Evolutionary conservation across 2,797 vertebrate species (phyloP).

Genomic region (Pseudochirops cupreus): DNA sequence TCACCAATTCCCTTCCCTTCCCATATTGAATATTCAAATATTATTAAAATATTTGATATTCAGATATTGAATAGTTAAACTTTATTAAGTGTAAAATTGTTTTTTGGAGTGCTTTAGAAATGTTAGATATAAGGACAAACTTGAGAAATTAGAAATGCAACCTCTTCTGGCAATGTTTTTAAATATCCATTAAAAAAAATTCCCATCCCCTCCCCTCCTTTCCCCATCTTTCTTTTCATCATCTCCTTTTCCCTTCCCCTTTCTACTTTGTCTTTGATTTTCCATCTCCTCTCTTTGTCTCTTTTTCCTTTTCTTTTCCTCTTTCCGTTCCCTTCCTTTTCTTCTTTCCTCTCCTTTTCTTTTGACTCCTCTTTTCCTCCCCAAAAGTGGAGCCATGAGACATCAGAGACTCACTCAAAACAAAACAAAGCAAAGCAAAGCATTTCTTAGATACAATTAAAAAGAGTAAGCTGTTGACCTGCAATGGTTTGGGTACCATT

Average conservation of each 20-base stretch:
- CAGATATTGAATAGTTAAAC: constrained; percentile 85
- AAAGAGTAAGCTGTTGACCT: background rate
- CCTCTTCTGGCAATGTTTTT: constrained; percentile 30
- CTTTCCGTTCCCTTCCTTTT: background rate
- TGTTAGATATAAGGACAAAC: constrained; percentile 74
- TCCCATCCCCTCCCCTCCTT: background rate
- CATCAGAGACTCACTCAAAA: background rate
- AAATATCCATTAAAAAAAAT: background rate
- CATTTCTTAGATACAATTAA: background rate
- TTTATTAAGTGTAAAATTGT: constrained; percentile 87
- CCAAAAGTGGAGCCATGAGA: background rate
- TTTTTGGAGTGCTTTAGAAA: constrained; percentile 78
- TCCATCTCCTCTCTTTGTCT: background rate
- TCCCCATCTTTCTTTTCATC: background rate
- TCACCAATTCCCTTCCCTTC: background rate
- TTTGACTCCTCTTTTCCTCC: background rate
- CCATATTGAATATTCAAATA: background rate
- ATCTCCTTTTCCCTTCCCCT: background rate
- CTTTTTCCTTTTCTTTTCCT: background rate
- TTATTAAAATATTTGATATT: background rate
- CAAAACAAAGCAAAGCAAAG: background rate
- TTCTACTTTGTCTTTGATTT: background rate
- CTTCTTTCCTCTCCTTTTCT: background rate
- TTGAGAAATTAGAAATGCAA: constrained; percentile 73
- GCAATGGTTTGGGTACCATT: background rate